Base-by-base conservation (phyloP, 2,888 invertebrate species). In the Sialis fuliginosa region DNA sequence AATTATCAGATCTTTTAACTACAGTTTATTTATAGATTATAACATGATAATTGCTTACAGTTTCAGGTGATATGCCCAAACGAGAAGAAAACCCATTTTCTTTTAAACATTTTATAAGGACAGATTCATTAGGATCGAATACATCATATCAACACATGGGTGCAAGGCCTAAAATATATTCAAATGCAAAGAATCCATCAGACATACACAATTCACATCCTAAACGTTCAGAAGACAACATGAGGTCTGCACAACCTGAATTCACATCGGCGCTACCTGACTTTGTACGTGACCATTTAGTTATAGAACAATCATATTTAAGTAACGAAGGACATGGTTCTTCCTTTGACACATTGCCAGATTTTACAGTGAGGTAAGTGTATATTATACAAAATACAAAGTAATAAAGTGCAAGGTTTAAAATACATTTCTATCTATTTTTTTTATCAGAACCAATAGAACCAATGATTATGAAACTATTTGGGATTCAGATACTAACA, bases 251-350 rank as follows among this genome's bases (percentile, higher is more conserved):
- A n/a, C 42, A 42, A 8, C 61, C 70, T 1, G 64, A 72, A 48
- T 70, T 70, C 54, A 69, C 80, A 54, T 79, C 81, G 2, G 79
- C 80, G 6, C 61, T 87, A 53, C 89, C 89, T 1, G 89, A 89
- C 62, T 89, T 89, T 66, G 89, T 90, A 45, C 89, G 89, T 61
- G 89, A 89, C 64, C 89, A 89, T 64, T 74, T 88, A 62, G 73
- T 87, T 54, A 79, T 88, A 37, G 85, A 85, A 59, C 82, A 86
- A 56, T 78, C 79, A 51, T 81, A 79, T 62, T 67, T 81, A 56
- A 71, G 71, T 39, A 59, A 56, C 55, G 68, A 71, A 40, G 65
- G 67, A 33, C 69, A 69, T 42, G 70, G 72, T 42, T 68, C 72
- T 42, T 77, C 79, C 56, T 63, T 77, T 52, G 75, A 77, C 56